These are phyloP conservation scores for Furcula furcula DNA, from an alignment of 2,888 invertebrate genomes.

Conservation along the genomic window DNA sequence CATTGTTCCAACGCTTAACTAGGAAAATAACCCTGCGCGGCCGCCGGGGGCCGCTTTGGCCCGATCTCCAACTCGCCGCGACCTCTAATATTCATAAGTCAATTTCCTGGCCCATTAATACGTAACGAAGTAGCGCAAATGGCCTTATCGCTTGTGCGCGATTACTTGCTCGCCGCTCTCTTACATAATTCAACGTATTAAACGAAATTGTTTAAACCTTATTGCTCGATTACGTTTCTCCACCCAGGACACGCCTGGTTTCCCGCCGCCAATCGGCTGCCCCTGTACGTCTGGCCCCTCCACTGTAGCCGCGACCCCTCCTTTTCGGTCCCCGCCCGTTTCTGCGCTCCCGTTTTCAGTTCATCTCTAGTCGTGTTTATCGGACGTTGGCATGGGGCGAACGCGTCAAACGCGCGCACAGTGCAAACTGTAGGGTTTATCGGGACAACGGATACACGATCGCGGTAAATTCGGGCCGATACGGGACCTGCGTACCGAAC, in stretches of 20 bases:
- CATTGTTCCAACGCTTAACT: conserved; percentile 76
- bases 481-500: not conserved
- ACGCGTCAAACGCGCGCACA: conserved; percentile 41
- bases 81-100: conserved; percentile 82
- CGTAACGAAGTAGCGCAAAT: conserved; percentile 82
- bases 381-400: conserved; percentile 49
- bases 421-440: conserved; percentile 29
- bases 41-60: conserved; percentile 73
- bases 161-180: conserved; percentile 80
- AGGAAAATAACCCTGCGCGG: conserved; percentile 66
- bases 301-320: conserved; percentile 39
- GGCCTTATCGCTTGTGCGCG: conserved; percentile 82
- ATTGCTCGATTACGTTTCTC: conserved; percentile 81
- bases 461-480: not conserved
- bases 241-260: conserved; percentile 76
- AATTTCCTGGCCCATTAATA: conserved; percentile 82
- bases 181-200: conserved; percentile 83
- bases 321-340: conserved; percentile 53
- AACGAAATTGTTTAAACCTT: conserved; percentile 83
- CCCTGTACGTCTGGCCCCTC: conserved; percentile 38
- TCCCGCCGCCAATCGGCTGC: conserved; percentile 63
- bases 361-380: conserved; percentile 46
- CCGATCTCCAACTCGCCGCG: conserved; percentile 68
- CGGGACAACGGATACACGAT: not conserved
- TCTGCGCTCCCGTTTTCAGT: conserved; percentile 47